phyloP scores from a whole-genome alignment of 2,113 vertebrate genomes.

The Centropristis striata region DNA sequence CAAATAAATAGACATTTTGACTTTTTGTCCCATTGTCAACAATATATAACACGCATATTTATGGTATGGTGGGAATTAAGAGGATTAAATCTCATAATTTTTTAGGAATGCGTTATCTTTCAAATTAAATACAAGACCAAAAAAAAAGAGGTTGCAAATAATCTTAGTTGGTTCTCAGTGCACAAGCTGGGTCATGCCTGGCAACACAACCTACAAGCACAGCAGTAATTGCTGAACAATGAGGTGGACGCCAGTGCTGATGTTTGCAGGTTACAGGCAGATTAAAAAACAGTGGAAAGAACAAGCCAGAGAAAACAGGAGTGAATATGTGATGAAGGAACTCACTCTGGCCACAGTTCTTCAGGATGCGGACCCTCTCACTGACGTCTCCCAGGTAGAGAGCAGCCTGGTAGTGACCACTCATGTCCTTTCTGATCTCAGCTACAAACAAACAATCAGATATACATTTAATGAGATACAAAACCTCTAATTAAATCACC shows the following conservation, averaged over 20 bases:
- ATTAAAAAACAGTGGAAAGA: not conserved
- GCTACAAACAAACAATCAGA: constrained; percentile 79
- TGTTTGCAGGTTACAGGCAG: not conserved
- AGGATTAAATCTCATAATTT: not conserved
- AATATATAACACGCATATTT: not conserved
- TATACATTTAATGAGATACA: constrained; percentile 23
- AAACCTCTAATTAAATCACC: not conserved
- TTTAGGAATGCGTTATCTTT: not conserved
- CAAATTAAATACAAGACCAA: not conserved
- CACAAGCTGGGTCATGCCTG: no score
- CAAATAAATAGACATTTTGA: not conserved
- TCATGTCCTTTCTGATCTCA: constrained; percentile 99
- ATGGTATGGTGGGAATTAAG: not conserved
- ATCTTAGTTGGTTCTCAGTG: not conserved
- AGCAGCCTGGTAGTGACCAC: constrained; percentile 97
- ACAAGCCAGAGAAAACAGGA: not conserved
- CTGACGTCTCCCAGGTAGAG: constrained; percentile 95
- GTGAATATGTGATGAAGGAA: constrained; percentile 13
- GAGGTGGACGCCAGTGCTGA: no score
- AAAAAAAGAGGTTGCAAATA: no score
- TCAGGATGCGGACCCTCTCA: constrained; percentile 95
- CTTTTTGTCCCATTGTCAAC: not conserved
- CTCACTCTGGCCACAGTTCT: constrained; percentile 98
- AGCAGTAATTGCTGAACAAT: no score
- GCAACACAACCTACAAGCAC: no score